Percentiles rank a stretch among this genome's conserved stretches.
Conservation (phyloP, 2,113 vertebrate genomes). For the Trematocara nigrifrons region DNA sequence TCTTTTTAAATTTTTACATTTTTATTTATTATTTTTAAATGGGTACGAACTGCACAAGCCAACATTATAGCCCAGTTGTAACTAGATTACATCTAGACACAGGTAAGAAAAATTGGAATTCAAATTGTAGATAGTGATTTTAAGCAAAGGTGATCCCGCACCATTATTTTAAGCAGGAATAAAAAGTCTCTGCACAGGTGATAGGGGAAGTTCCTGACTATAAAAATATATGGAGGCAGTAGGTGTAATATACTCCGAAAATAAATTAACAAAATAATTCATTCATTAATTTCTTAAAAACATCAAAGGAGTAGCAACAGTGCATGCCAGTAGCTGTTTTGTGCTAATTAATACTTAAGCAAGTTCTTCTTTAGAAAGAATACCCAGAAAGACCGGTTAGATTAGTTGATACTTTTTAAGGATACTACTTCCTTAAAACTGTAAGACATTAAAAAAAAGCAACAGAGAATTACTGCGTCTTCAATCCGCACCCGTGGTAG, state of each 20-base stretch:
- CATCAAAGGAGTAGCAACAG: not conserved
- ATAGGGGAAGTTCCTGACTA: not conserved
- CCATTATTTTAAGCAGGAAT: not conserved
- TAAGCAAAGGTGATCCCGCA: fast-evolving
- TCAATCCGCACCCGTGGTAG: not conserved
- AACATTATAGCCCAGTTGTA: not conserved
- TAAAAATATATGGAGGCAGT: not conserved
- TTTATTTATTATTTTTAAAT: too few relatives aligned
- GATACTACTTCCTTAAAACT: not conserved
- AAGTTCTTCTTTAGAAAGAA: not conserved
- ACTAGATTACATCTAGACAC: not conserved
- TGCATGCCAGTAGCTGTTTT: not conserved
- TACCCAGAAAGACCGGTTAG: not conserved
- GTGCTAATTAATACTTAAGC: not conserved
- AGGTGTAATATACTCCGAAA: fast-evolving
- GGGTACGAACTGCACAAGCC: not conserved
- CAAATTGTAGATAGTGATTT: not conserved
- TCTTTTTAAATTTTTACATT: fast-evolving
- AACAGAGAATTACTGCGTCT: not conserved
- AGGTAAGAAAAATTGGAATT: not conserved
- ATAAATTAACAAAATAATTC: not conserved
- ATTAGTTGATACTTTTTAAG: not conserved
- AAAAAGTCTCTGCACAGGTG: not conserved
- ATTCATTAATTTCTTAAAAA: not conserved
- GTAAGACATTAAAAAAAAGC: not conserved